Evolutionary conservation across 2,113 vertebrate species (phyloP).

Genomic region (Otolemur garnettii): DNA sequence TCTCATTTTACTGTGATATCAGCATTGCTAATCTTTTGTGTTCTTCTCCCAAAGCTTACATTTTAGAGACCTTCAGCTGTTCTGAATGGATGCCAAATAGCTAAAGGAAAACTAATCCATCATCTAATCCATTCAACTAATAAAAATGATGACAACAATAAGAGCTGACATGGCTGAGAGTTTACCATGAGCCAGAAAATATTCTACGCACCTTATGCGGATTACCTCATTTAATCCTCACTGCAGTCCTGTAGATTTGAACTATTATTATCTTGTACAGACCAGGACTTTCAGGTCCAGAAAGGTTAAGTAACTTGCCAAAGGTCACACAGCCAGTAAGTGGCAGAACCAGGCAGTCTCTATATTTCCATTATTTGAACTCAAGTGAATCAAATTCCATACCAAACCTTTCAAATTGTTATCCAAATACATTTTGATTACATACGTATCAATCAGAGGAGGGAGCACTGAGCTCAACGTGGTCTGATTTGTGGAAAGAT

Average conservation of each 20-base stretch:
- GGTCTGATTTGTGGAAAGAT: not conserved
- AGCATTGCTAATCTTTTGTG: not conserved
- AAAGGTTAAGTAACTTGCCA: not conserved
- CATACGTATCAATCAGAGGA: not conserved
- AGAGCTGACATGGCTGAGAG: conserved; percentile 3
- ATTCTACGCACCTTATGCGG: not conserved
- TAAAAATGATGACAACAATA: conserved; percentile 37
- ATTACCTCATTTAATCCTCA: conserved; percentile 23
- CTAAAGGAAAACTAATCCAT: conserved; percentile 59
- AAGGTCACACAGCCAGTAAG: not conserved
- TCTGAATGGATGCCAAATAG: conserved; percentile 53
- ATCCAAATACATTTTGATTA: not conserved
- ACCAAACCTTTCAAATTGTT: not conserved
- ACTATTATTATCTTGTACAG: not conserved
- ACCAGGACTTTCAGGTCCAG: not conserved
- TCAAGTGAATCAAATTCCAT: not conserved
- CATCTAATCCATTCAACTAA: conserved; percentile 42
- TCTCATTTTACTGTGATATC: not conserved
- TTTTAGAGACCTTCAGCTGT: not conserved
- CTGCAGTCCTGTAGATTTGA: not conserved
- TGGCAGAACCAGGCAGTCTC: not conserved
- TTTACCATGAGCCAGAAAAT: not conserved
- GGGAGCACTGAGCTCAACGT: not conserved
- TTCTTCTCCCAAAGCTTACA: conserved; percentile 50
- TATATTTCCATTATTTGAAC: not conserved